Conservation (phyloP, 2,797 vertebrate genomes). For the Myripristis jacobus region DNA sequence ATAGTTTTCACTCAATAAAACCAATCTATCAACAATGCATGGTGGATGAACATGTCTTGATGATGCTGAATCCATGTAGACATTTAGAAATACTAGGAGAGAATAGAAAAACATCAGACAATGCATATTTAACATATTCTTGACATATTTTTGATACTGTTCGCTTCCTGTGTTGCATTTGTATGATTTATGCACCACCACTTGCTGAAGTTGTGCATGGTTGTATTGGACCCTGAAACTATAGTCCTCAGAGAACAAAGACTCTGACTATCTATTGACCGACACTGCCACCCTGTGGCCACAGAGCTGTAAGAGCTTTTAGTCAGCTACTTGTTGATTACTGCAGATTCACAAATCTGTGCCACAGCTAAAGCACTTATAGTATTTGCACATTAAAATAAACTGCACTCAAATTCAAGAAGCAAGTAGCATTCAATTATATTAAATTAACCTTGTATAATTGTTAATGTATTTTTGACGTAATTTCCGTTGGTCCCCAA, state of each 20-base stretch:
- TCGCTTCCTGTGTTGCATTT: background rate
- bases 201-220: background rate
- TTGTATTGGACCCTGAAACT: background rate
- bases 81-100: too few species aligned
- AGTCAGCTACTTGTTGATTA: constrained; percentile 18
- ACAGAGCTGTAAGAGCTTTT: constrained; percentile 10
- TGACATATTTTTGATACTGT: background rate
- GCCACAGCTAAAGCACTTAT: background rate
- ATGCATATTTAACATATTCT: too few species aligned
- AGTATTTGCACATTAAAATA: too few species aligned
- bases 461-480: background rate
- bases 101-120: too few species aligned
- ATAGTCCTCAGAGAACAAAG: constrained; percentile 1
- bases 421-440: too few species aligned
- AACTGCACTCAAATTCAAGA: too few species aligned
- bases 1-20: background rate
- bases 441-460: background rate
- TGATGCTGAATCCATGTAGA: background rate
- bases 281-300: constrained; percentile 78
- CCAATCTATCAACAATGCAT: background rate
- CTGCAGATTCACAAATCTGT: background rate
- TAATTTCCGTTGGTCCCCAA: too few species aligned
- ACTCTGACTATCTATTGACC: constrained; percentile 22
- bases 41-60: too few species aligned
- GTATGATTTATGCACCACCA: background rate